Conservation (phyloP, 2,113 vertebrate species). For the Pionites leucogaster region DNA sequence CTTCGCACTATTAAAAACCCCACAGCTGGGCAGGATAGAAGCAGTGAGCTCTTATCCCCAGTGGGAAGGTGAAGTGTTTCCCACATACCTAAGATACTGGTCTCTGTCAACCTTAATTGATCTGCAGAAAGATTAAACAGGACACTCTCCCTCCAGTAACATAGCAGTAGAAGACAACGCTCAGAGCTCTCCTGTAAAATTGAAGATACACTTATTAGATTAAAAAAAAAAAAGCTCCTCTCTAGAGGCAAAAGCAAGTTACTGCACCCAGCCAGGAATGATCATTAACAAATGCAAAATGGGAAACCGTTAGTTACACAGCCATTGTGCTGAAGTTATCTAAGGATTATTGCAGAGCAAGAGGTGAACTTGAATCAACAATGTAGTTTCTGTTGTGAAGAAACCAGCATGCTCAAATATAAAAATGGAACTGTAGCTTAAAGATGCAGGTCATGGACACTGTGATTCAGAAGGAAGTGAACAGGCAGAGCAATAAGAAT, state of each 20-base stretch:
- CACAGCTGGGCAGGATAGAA: background rate
- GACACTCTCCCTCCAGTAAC: background rate
- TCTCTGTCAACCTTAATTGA: background rate
- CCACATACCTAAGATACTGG: background rate
- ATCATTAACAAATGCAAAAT: background rate
- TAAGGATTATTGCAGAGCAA: background rate
- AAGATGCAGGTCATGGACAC: background rate
- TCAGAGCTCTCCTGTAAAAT: background rate
- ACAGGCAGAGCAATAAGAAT: background rate
- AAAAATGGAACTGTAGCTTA: background rate
- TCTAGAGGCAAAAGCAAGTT: background rate
- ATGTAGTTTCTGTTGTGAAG: background rate
- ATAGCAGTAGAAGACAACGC: background rate
- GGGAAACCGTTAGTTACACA: background rate
- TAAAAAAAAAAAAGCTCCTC: background rate
- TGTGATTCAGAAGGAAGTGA: background rate
- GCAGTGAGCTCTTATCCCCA: background rate
- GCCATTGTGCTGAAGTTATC: background rate
- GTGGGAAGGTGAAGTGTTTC: background rate
- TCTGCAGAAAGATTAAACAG: background rate
- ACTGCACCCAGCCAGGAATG: background rate
- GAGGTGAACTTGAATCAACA: background rate
- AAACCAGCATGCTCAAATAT: background rate
- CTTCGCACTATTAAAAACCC: background rate
- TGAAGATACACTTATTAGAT: background rate